These are phyloP conservation scores for Mycetomoellerius zeteki DNA, from an alignment of 1,140 invertebrate genomes.

Conservation along the genomic window DNA sequence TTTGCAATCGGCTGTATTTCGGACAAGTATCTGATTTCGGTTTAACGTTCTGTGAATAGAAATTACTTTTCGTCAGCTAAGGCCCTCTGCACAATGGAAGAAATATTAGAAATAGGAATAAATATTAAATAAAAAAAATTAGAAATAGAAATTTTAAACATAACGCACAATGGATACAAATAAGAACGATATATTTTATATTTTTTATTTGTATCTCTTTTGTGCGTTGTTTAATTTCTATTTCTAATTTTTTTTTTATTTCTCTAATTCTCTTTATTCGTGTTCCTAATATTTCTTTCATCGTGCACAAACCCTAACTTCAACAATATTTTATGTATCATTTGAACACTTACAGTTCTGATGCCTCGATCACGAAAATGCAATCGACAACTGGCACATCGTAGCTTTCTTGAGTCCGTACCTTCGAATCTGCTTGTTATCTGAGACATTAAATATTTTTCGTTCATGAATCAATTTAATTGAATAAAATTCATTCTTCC, in stretches of 20 bases:
- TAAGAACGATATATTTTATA: too few relatives aligned
- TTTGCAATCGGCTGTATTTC: slow-evolving; percentile 35
- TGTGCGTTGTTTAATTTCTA: too few relatives aligned
- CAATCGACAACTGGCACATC: slow-evolving; percentile 22
- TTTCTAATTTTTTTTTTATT: too few relatives aligned
- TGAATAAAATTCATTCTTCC: not conserved
- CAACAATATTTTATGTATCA: not conserved
- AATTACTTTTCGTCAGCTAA: not conserved
- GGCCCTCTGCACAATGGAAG: too few relatives aligned
- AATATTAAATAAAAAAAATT: too few relatives aligned
- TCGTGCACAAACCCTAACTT: not conserved
- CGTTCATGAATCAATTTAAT: slow-evolving; percentile 18
- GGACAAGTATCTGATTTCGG: slow-evolving; percentile 35
- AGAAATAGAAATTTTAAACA: too few relatives aligned
- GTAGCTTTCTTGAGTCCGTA: not conserved
- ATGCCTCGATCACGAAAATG: not conserved
- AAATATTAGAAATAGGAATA: too few relatives aligned
- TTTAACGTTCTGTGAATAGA: slow-evolving; percentile 24
- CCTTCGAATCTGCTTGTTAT: not conserved
- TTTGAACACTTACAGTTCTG: slow-evolving; percentile 6
- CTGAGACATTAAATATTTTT: slow-evolving; percentile 4
- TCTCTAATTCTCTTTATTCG: too few relatives aligned
- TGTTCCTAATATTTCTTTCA: too few relatives aligned
- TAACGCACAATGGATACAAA: too few relatives aligned
- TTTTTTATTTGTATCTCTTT: too few relatives aligned